Conservation (phyloP, 2,888 invertebrate genomes). For the Pachydiplax longipennis region DNA sequence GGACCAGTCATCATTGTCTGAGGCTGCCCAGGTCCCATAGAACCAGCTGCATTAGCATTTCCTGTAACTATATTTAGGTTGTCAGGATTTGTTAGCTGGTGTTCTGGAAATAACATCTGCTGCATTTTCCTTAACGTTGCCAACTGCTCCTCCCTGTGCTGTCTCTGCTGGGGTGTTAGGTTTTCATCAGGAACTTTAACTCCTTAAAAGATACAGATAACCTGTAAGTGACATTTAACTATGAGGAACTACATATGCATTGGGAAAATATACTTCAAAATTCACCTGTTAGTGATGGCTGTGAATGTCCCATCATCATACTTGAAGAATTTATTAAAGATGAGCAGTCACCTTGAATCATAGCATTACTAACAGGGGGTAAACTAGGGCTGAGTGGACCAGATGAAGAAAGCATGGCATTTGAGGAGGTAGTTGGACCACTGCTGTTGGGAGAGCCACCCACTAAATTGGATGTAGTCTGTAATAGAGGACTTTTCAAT, state of each 20-base stretch:
- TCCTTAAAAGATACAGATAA: slow-evolving; percentile 59
- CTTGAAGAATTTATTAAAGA: slow-evolving; percentile 48
- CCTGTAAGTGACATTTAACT: background rate
- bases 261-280: slow-evolving; percentile 60
- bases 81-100: slow-evolving; percentile 57
- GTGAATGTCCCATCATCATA: slow-evolving; percentile 50
- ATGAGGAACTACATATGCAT: background rate
- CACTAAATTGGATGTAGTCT: slow-evolving; percentile 48
- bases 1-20: slow-evolving; percentile 51
- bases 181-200: slow-evolving; percentile 96
- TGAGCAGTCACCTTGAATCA: slow-evolving; percentile 40
- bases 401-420: slow-evolving; percentile 21
- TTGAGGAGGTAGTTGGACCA: slow-evolving; percentile 51
- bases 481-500: slow-evolving; percentile 47
- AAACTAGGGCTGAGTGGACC: slow-evolving; percentile 49
- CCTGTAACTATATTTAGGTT: slow-evolving; percentile 32
- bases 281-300: slow-evolving; percentile 54
- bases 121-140: slow-evolving; percentile 93
- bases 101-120: slow-evolving; percentile 89
- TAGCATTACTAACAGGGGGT: slow-evolving; percentile 47
- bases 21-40: slow-evolving; percentile 57
- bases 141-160: slow-evolving; percentile 91
- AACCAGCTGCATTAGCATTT: slow-evolving; percentile 51
- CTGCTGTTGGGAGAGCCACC: slow-evolving; percentile 48
- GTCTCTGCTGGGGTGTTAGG: slow-evolving; percentile 93